Conservation (phyloP, 2,888 invertebrate species). For the Drosophila borborema region DNA sequence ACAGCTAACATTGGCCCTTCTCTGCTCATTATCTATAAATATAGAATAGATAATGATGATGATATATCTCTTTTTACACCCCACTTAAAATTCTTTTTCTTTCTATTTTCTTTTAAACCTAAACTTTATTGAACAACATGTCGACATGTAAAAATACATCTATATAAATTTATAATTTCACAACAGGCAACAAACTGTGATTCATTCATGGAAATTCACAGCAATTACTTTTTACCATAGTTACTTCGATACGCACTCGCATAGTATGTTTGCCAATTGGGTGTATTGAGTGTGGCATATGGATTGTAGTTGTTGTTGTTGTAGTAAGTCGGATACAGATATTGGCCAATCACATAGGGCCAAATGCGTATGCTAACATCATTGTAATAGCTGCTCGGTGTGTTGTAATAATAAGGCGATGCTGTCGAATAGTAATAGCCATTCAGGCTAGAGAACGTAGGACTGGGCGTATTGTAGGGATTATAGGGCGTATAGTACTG, state of each 20-base stretch:
- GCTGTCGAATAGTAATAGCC: constrained; percentile 57
- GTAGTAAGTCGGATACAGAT: constrained; percentile 68
- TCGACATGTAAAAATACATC: neutral
- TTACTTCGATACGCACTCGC: constrained; percentile 57
- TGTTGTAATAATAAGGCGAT: constrained; percentile 55
- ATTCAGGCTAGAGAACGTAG: constrained; percentile 72
- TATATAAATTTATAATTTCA: constrained; percentile 2
- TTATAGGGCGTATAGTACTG: constrained; percentile 67
- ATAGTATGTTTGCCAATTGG: constrained; percentile 68
- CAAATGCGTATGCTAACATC: constrained; percentile 64
- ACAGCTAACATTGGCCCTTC: no score
- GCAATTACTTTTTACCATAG: constrained; percentile 59
- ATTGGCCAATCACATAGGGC: constrained; percentile 78
- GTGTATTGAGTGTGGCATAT: constrained; percentile 52
- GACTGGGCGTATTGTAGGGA: constrained; percentile 68
- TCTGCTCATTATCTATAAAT: no score
- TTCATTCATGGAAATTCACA: neutral
- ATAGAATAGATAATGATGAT: no score
- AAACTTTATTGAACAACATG: constrained; percentile 3
- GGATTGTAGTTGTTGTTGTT: constrained; percentile 67
- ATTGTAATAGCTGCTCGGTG: constrained; percentile 34
- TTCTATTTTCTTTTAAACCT: neutral
- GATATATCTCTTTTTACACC: neutral
- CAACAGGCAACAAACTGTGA: constrained; percentile 1
- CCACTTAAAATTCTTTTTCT: neutral